Base-by-base conservation (phyloP, 2,797 vertebrate species). In the Anableps anableps region DNA sequence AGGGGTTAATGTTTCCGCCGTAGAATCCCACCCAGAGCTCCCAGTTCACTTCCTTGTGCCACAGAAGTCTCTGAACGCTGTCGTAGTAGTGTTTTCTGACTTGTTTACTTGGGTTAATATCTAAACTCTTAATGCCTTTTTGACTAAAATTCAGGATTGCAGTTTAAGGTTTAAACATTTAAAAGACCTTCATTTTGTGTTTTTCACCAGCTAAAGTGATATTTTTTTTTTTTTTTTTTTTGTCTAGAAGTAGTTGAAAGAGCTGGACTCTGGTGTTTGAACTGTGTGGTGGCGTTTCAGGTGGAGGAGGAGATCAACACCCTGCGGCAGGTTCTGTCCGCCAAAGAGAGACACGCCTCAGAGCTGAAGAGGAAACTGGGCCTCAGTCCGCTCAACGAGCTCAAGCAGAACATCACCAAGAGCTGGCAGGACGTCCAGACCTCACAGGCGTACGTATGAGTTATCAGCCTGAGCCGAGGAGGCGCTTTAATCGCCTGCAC, bases 301-400 rank as follows among this genome's bases (percentile, higher is more conserved):
- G 98, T 99, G 81, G 98, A 99, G 91, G 99, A 99, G 90, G 99
- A 99, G 90, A 99, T 99, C 74, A 93, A 94, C 83, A 99, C 99
- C 8, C 93, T 99, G 81, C 96, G 98, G 26, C 99, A 99, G 93
- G 98, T 99, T 14, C 89, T 99, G 88, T 96, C 97, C 1, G 98
- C 99, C 86, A 99, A 99, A 94, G 99, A 99, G 94, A 95, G 96
- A 79, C 98, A 98, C 79, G 96, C 97, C 0, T 75, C 95, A 0
- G 99, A 99, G 90, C 95, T 99, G 90, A 98, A 97, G 93, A 96
- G 98, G 89, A 99, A 98, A 72, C 96, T 99, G 1, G 98, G 98
- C 55, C 94, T 99, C 79, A 98, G 95, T 31, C 95, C 99, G 1
- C 91, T 99, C 83, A 96, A 91, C 60, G 98, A 98, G 80, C 86